A percentile compares a stretch with the other conserved stretches of the same genome.
phyloP scores from a whole-genome alignment of 1,140 invertebrate species.

The Muscidifurax raptorellus region DNA sequence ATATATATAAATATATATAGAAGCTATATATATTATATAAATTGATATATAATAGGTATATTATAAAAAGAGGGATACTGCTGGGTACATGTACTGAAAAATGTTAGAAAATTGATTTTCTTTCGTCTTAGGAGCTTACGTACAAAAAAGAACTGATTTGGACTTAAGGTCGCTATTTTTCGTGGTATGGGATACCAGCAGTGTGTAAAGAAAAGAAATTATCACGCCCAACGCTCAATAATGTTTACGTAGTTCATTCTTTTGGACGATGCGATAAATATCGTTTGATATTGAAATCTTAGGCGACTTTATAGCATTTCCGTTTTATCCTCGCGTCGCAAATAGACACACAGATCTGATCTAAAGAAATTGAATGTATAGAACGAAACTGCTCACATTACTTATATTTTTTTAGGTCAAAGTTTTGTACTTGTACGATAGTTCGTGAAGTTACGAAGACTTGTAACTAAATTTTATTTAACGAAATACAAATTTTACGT shows the following conservation, averaged over 20 bases:
- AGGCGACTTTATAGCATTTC: conserved; percentile 40
- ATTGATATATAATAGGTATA: conserved; percentile 66
- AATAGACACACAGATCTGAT: conserved; percentile 45
- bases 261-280: conserved; percentile 32
- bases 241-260: conserved; percentile 46
- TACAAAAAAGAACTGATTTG: conserved; percentile 54
- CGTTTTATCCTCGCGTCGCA: conserved; percentile 26
- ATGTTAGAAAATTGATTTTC: conserved; percentile 49
- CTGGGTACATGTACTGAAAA: conserved; percentile 66
- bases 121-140: conserved; percentile 53
- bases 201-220: conserved; percentile 53
- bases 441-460: conserved; percentile 18
- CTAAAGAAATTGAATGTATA: conserved; percentile 27
- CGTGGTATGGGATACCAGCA: conserved; percentile 49
- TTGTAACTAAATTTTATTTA: not conserved
- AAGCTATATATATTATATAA: conserved; percentile 69
- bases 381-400: conserved; percentile 52
- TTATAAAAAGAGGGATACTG: conserved; percentile 69
- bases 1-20: conserved; percentile 67
- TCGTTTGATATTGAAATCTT: conserved; percentile 39
- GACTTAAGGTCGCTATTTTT: conserved; percentile 51
- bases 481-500: not conserved
- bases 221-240: conserved; percentile 50
- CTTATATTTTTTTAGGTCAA: conserved; percentile 39
- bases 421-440: conserved; percentile 12